Evolutionary conservation across 92 coral and sea anemone species (phyloP), one percentile per base, ranked within the genome.

Genomic region (Parazoanthus darwini): DNA sequence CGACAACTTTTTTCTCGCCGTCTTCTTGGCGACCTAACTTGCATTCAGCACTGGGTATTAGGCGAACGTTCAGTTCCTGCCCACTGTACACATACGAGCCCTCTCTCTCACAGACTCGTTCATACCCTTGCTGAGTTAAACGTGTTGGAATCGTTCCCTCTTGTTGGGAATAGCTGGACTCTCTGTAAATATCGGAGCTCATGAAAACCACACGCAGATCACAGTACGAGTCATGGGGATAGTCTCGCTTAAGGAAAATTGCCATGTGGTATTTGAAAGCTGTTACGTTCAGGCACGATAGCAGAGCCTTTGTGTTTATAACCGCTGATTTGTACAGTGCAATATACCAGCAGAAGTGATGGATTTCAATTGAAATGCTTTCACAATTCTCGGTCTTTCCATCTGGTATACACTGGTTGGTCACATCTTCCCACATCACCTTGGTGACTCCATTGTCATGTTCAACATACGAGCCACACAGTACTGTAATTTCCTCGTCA

Each of bases 191-290:
- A 8, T 76, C 80, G 3, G 80, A 76, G 50, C 80, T 76, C 50
- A 42, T 76, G 50, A 76, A 76, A 15, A 76, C 80, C 25, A 76
- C n/a, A 7, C 25, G 80, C n/a, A 76, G 46, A 23, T 76, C 80
- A 76, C 80, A 76, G 80, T 18, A 37, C 14, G 23, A 3, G 22
- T 29, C 51, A 23, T 6, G 51, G 48, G 48, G 48, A 43, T 43
- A 43, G 80, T 76, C 51, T 37, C 18, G 80, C 48, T 76, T 76
- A 6, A 76, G 38, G 18, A 37, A 76, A 1, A 76, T 7, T 76
- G 48, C 54, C 9, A 76, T 14, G 51, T 76, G 50, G 48, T 76
- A 76, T 37, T 36, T 76, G 25, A 76, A 76, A 13, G 80, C 3
- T 76, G 54, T 20, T 8, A 29, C 18, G n/a, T 76, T 76, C 5